phyloP scores from a whole-genome alignment of 1,140 invertebrate species.

The Drosophila cardini region DNA sequence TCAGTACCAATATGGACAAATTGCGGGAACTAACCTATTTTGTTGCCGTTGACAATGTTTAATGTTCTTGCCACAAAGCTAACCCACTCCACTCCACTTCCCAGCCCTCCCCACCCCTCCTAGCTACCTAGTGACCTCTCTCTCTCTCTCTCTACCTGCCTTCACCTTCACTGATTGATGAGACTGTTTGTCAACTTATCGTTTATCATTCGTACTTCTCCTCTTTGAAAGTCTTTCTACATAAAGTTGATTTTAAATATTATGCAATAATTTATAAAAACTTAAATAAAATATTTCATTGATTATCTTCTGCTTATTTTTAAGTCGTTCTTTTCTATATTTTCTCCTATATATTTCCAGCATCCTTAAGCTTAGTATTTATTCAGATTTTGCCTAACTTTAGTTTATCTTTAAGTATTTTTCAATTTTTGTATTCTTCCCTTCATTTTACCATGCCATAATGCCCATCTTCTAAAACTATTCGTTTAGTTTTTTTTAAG shows the following conservation, averaged over 20 bases:
- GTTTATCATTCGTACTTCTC: background rate
- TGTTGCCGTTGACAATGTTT: constrained; percentile 45
- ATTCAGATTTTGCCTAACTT: too few species aligned
- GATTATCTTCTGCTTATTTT: too few species aligned
- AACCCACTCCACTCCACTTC: background rate
- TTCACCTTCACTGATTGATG: background rate
- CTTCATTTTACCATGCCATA: too few species aligned
- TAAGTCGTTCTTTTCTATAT: background rate
- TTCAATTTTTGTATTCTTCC: too few species aligned
- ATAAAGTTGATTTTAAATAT: too few species aligned
- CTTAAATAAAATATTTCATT: too few species aligned
- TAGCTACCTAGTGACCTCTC: too few species aligned
- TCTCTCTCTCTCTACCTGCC: background rate
- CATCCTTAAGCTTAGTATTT: background rate
- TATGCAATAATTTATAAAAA: too few species aligned
- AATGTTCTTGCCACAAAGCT: constrained; percentile 38
- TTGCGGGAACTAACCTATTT: constrained; percentile 65
- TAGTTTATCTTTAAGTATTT: too few species aligned
- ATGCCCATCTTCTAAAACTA: background rate
- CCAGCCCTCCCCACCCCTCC: background rate
- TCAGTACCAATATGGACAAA: constrained; percentile 69
- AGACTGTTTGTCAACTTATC: background rate
- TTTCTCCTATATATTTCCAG: background rate
- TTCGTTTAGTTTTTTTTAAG: background rate
- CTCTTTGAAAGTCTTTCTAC: too few species aligned